Conservation (phyloP, 2,888 invertebrate species). For the Cheilosia vulpina region DNA sequence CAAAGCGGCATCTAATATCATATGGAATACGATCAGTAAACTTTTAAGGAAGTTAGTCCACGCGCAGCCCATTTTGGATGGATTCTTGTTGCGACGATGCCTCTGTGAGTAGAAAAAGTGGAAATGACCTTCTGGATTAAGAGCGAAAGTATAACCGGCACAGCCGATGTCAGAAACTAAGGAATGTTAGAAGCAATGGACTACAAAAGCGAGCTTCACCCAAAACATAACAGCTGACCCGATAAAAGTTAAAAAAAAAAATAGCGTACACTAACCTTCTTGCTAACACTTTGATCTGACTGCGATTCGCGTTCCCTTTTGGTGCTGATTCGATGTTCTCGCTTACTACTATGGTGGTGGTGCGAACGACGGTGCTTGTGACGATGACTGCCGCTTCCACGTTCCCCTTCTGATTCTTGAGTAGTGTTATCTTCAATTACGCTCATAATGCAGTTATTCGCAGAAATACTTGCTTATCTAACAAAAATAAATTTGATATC, state of each 20-base stretch:
- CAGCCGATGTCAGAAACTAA: background rate
- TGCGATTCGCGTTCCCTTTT: conserved; percentile 49
- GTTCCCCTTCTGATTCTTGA: conserved; percentile 58
- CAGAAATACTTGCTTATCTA: conserved; percentile 11
- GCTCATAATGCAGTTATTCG: conserved; percentile 61
- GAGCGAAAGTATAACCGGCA: no score
- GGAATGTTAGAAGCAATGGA: background rate
- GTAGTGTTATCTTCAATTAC: conserved; percentile 63
- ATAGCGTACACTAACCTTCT: conserved; percentile 35
- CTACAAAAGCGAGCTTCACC: background rate
- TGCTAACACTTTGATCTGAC: conserved; percentile 43
- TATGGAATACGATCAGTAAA: conserved; percentile 78
- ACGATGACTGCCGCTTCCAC: conserved; percentile 42
- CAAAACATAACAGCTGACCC: background rate
- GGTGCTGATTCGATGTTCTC: conserved; percentile 50
- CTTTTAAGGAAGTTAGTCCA: conserved; percentile 77
- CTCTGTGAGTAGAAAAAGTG: conserved; percentile 15
- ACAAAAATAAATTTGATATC: conserved; percentile 29
- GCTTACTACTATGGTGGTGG: conserved; percentile 58
- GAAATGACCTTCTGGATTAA: background rate
- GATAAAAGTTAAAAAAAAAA: background rate
- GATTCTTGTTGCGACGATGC: conserved; percentile 42
- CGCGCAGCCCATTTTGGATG: conserved; percentile 76
- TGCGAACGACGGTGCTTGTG: conserved; percentile 63
- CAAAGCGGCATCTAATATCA: conserved; percentile 78